phyloP scores from a whole-genome alignment of 2,797 vertebrate species.

The Crenuchus spilurus region DNA sequence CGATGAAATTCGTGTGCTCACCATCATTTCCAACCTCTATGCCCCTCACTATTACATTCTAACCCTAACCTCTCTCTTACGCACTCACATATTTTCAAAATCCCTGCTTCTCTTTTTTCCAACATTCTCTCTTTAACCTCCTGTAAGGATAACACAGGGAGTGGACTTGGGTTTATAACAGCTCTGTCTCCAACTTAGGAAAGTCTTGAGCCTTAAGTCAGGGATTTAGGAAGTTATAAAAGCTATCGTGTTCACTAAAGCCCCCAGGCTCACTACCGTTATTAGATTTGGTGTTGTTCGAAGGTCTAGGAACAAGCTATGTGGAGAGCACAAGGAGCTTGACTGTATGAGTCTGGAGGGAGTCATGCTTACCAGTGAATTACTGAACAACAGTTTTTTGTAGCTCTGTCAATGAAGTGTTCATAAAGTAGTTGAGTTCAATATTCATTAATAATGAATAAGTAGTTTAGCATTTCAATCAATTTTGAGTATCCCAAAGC shows the following conservation, averaged over 20 bases:
- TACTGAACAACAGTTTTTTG: neutral
- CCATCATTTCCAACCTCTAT: conserved; percentile 37
- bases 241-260: conserved; percentile 27
- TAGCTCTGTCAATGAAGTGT: neutral
- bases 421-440: no score
- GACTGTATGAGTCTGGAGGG: neutral
- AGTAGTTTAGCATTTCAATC: no score
- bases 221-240: conserved; percentile 45
- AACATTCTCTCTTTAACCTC: conserved; percentile 34
- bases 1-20: conserved; percentile 44
- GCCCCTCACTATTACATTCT: conserved; percentile 19
- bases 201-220: conserved; percentile 30
- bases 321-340: neutral
- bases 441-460: no score
- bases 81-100: conserved; percentile 13
- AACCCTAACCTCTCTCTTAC: conserved; percentile 1
- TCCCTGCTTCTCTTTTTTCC: conserved; percentile 7
- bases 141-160: conserved; percentile 24
- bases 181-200: conserved; percentile 9
- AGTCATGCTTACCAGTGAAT: neutral
- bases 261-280: conserved; percentile 10
- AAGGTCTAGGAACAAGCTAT: conserved; percentile 1
- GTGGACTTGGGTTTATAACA: conserved; percentile 19
- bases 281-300: conserved; percentile 36
- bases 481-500: no score